Evolutionary conservation across 2,797 vertebrate species (phyloP).

Genomic region (Myioborus miniatus): DNA sequence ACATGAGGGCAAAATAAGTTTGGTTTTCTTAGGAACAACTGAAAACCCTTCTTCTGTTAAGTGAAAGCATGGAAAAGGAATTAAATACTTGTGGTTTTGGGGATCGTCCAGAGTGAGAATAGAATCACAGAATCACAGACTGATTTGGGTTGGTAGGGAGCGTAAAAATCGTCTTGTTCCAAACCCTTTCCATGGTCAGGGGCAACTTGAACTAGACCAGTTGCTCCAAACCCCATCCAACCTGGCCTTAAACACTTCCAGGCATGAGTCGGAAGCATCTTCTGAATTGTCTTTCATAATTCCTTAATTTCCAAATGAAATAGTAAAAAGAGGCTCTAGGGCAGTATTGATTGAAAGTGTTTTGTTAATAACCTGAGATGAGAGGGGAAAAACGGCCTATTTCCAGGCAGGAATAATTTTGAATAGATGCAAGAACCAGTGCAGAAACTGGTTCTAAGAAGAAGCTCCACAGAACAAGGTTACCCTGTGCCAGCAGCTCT

Average conservation of each 20-base stretch:
- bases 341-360: neutral
- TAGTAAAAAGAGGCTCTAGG: neutral
- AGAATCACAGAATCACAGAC: neutral
- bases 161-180: neutral
- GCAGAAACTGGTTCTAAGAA: neutral
- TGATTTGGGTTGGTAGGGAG: neutral
- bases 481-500: neutral
- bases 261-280: neutral
- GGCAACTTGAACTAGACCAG: neutral
- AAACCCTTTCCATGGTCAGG: neutral
- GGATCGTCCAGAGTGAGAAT: neutral
- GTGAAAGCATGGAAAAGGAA: neutral
- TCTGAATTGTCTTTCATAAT: neutral
- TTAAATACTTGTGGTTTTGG: neutral
- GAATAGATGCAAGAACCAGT: neutral
- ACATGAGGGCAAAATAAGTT: neutral
- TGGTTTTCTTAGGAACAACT: neutral
- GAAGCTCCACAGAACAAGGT: neutral
- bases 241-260: neutral
- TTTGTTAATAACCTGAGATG: neutral
- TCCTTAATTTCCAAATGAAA: neutral
- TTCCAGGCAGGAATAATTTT: neutral
- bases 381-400: accelerated
- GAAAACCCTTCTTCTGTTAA: neutral
- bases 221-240: neutral